Conservation (phyloP, 1,140 invertebrate species). For the Thaumatotibia leucotreta region DNA sequence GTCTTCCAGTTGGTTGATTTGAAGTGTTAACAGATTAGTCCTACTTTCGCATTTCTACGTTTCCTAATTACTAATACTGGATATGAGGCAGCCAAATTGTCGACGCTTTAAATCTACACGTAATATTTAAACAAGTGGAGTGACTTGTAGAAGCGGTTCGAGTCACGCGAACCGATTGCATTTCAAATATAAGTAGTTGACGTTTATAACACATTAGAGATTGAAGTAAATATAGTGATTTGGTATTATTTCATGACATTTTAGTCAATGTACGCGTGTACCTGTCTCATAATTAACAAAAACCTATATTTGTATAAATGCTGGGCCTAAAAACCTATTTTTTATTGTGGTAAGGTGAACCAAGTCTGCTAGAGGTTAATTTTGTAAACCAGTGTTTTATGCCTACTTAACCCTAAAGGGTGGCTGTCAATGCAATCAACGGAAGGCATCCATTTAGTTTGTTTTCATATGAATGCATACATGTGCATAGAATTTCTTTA, state of each 20-base stretch:
- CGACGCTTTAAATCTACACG: slow-evolving; percentile 1
- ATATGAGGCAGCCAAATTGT: slow-evolving; percentile 10
- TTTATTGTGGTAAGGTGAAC: slow-evolving; percentile 20
- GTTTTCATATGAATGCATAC: not conserved
- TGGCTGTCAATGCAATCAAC: not conserved
- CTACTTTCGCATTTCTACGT: slow-evolving; percentile 17
- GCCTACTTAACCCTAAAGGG: not conserved
- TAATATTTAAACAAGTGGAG: not conserved
- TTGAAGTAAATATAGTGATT: slow-evolving; percentile 44
- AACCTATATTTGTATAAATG: slow-evolving; percentile 42
- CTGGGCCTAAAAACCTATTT: slow-evolving; percentile 52
- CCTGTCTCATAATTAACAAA: slow-evolving; percentile 43
- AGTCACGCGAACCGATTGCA: slow-evolving; percentile 24
- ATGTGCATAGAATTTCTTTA: not conserved
- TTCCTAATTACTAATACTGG: not conserved
- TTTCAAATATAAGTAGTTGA: slow-evolving; percentile 47
- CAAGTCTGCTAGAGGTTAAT: slow-evolving; percentile 23
- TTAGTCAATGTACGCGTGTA: slow-evolving; percentile 66
- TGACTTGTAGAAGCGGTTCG: not conserved
- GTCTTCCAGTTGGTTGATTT: slow-evolving; percentile 57
- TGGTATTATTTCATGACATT: slow-evolving; percentile 53
- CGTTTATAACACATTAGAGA: slow-evolving; percentile 45
- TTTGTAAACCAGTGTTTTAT: slow-evolving; percentile 17
- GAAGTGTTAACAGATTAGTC: slow-evolving; percentile 35
- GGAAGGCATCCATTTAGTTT: slow-evolving; percentile 2